Conservation (phyloP, 2,888 invertebrate genomes). For the Nyleta sp. region DNA sequence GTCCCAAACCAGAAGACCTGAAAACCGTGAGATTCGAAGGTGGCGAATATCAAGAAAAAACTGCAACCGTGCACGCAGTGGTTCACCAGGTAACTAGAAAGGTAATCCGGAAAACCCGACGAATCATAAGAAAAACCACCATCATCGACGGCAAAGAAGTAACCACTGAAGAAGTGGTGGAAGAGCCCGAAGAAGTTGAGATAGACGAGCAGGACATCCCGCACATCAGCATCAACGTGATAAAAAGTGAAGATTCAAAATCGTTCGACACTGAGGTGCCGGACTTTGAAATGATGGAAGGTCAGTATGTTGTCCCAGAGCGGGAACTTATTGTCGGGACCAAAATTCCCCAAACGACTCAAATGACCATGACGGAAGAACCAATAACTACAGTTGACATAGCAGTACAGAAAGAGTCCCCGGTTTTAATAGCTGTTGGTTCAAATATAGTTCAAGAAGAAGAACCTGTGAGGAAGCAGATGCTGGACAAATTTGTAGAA, state of each 20-base stretch:
- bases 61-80: conserved; percentile 90
- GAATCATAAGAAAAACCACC: conserved; percentile 89
- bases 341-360: conserved; percentile 24
- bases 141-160: conserved; percentile 93
- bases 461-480: conserved; percentile 7
- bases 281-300: conserved; percentile 68
- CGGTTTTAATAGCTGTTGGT: conserved; percentile 17
- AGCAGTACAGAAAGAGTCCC: conserved; percentile 32
- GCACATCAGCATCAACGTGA: conserved; percentile 87
- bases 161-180: conserved; percentile 91
- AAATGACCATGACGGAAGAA: conserved; percentile 26
- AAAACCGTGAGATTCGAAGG: conserved; percentile 78
- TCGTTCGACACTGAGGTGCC: conserved; percentile 59
- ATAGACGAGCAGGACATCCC: conserved; percentile 89
- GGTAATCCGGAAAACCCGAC: conserved; percentile 89
- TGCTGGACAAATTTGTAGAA: conserved; percentile 8
- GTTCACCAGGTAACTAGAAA: conserved; percentile 92
- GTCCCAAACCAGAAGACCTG: conserved; percentile 72
- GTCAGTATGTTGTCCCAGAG: conserved; percentile 1
- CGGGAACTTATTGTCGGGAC: too few relatives aligned
- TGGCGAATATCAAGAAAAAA: conserved; percentile 83
- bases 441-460: background rate
- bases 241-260: conserved; percentile 83
- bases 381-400: conserved; percentile 8
- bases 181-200: conserved; percentile 92